These are phyloP conservation scores for Anastatus disparis DNA, from an alignment of 1,140 invertebrate species.

Conservation along the genomic window DNA sequence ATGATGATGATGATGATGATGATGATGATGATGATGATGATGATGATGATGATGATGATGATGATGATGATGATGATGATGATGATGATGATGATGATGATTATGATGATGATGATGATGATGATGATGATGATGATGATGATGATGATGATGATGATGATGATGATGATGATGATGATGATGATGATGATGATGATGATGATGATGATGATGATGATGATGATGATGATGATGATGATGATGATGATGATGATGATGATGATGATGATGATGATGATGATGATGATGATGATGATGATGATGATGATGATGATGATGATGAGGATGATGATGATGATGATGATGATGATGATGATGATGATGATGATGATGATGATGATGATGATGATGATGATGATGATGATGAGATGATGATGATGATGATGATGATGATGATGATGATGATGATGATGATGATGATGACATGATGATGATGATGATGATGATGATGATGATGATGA, in stretches of 20 bases:
- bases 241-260: background rate
- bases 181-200: conserved; percentile 31
- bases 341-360: too few species aligned
- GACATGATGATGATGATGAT: background rate
- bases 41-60: background rate
- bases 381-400: background rate
- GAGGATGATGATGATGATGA: too few species aligned
- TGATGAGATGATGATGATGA: too few species aligned
- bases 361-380: background rate
- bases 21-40: background rate
- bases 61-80: background rate
- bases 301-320: too few species aligned
- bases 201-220: conserved; percentile 43
- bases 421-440: too few species aligned
- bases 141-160: background rate
- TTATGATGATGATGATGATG: too few species aligned
- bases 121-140: too few species aligned
- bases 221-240: conserved; percentile 41
- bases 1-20: background rate
- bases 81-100: too few species aligned
- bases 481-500: background rate
- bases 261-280: conserved; percentile 15
- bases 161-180: background rate
- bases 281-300: background rate
- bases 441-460: background rate